Percentiles rank a stretch among this genome's conserved stretches.
Conservation (phyloP, 1,140 invertebrate species). For the Mamestra configurata region DNA sequence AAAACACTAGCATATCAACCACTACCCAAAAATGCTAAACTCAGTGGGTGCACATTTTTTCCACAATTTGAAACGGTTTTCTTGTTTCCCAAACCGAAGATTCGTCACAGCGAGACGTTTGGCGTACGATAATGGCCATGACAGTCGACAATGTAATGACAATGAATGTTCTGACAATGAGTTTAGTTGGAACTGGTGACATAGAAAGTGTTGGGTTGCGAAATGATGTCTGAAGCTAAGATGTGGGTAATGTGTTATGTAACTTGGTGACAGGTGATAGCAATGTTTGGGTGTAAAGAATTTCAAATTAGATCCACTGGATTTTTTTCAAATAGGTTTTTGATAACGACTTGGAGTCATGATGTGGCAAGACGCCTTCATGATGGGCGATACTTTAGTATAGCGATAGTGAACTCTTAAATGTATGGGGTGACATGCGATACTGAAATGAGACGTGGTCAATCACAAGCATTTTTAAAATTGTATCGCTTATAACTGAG, state of each 20-base stretch:
- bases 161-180: constrained; percentile 36
- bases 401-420: too few species aligned
- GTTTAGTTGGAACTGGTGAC: constrained; percentile 3
- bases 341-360: too few species aligned
- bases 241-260: not conserved
- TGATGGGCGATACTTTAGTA: too few species aligned
- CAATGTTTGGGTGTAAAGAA: too few species aligned
- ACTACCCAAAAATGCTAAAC: not conserved
- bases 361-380: too few species aligned
- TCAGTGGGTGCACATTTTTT: constrained; percentile 28
- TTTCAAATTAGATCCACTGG: too few species aligned
- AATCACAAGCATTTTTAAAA: too few species aligned
- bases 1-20: too few species aligned
- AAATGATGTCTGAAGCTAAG: not conserved
- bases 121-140: constrained; percentile 38
- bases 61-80: constrained; percentile 29
- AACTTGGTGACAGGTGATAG: not conserved
- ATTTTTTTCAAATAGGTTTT: too few species aligned
- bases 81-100: constrained; percentile 46
- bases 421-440: too few species aligned
- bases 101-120: constrained; percentile 33
- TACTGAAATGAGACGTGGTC: too few species aligned
- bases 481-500: too few species aligned
- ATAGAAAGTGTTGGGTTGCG: constrained; percentile 17
- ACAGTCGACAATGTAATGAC: constrained; percentile 46